A percentile compares a stretch with the other conserved stretches of the same genome.
phyloP scores from a whole-genome alignment of 2,888 invertebrate species.

The Orthosia gothica region DNA sequence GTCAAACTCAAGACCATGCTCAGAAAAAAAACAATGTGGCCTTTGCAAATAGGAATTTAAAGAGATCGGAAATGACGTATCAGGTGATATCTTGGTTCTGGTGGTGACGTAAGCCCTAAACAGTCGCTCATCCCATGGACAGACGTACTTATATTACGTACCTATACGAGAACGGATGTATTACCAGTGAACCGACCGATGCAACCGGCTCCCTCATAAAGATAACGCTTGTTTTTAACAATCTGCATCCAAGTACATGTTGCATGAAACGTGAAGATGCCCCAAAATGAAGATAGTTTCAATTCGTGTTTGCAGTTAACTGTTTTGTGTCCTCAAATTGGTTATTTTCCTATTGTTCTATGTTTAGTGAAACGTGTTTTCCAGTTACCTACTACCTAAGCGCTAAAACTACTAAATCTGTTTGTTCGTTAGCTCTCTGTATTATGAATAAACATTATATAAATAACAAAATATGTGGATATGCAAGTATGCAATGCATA shows the following conservation, averaged over 20 bases:
- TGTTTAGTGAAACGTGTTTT: conserved; percentile 13
- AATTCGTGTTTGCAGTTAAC: conserved; percentile 17
- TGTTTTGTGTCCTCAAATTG: conserved; percentile 35
- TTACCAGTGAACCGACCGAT: conserved; percentile 52
- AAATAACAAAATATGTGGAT: not conserved
- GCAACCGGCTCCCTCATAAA: conserved; percentile 53
- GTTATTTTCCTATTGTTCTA: conserved; percentile 33
- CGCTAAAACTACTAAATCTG: conserved; percentile 18
- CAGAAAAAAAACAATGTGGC: not conserved
- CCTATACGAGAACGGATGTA: conserved; percentile 55
- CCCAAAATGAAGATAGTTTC: conserved; percentile 18
- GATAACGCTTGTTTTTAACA: conserved; percentile 51
- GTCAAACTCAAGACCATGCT: not conserved
- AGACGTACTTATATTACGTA: conserved; percentile 25
- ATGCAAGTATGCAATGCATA: conserved; percentile 20
- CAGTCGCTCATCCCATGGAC: conserved; percentile 36
- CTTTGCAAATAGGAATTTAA: conserved; percentile 38
- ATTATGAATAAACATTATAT: conserved; percentile 22
- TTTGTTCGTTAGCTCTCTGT: conserved; percentile 4
- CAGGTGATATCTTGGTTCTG: conserved; percentile 50
- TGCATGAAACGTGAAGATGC: conserved; percentile 22
- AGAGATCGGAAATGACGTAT: conserved; percentile 49
- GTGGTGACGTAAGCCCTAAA: conserved; percentile 57
- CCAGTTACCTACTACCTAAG: conserved; percentile 10
- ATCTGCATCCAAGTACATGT: conserved; percentile 40